phyloP scores from a whole-genome alignment of 2,888 invertebrate genomes.

The Ectropis crepuscularia region DNA sequence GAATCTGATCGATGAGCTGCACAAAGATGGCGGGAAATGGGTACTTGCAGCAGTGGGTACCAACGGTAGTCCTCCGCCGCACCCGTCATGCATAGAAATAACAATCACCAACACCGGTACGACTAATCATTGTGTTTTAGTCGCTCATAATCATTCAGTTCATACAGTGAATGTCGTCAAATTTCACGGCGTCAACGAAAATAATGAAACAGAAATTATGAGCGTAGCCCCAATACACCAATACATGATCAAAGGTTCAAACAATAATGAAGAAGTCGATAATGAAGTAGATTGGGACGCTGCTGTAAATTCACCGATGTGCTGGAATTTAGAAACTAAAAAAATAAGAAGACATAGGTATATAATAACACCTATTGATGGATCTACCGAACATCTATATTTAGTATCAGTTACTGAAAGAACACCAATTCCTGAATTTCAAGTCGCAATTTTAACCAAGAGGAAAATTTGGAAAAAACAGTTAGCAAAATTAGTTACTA shows the following conservation, averaged over 20 bases:
- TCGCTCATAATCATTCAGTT: conserved; percentile 7
- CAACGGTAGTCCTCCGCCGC: background rate
- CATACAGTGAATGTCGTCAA: background rate
- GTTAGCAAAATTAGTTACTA: background rate
- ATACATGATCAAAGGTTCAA: conserved; percentile 10
- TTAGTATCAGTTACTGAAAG: background rate
- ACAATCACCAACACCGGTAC: conserved; percentile 2
- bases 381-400: conserved; percentile 4
- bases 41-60: conserved; percentile 7
- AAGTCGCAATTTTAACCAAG: conserved; percentile 28
- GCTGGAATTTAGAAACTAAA: conserved; percentile 5
- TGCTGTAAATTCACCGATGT: conserved; percentile 26
- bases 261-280: background rate
- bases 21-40: conserved; percentile 13
- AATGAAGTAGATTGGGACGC: conserved; percentile 17
- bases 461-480: background rate
- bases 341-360: background rate
- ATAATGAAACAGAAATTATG: background rate
- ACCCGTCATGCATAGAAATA: background rate
- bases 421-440: conserved; percentile 16
- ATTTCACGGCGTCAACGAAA: background rate
- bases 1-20: conserved; percentile 1
- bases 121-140: conserved; percentile 2
- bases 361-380: conserved; percentile 12
- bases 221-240: conserved; percentile 4